phyloP scores from a whole-genome alignment of 1,140 invertebrate genomes.

The Bactericera cockerelli region DNA sequence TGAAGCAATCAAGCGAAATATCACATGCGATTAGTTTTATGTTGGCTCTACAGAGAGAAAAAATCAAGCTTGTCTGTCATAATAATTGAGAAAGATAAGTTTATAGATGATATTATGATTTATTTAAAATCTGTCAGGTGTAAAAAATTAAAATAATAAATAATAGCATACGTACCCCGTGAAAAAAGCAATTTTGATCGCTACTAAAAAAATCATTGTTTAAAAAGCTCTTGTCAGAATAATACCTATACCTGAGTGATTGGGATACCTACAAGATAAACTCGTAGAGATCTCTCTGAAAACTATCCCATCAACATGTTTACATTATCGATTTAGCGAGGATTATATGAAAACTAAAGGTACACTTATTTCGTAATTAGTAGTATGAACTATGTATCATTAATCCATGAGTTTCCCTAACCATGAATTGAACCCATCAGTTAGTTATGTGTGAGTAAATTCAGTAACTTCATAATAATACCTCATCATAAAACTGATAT shows the following conservation, averaged over 20 bases:
- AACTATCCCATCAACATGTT: not conserved
- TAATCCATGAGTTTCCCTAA: too few relatives aligned
- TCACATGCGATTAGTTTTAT: conserved; percentile 4
- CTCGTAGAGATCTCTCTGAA: not conserved
- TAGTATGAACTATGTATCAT: too few relatives aligned
- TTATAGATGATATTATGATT: conserved; percentile 2
- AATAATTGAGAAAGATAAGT: conserved; percentile 9
- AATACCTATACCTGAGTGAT: conserved; percentile 1
- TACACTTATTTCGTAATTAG: too few relatives aligned
- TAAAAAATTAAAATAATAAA: conserved; percentile 7
- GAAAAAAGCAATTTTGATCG: conserved; percentile 7
- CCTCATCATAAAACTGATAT: too few relatives aligned
- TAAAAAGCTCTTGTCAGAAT: conserved; percentile 1
- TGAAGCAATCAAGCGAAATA: conserved; percentile 8
- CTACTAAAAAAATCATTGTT: conserved; percentile 5
- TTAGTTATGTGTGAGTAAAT: too few relatives aligned
- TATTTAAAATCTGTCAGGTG: conserved; percentile 8
- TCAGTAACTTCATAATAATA: too few relatives aligned
- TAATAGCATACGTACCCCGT: conserved; percentile 1
- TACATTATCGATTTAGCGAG: too few relatives aligned
- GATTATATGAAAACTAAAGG: too few relatives aligned
- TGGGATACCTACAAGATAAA: not conserved
- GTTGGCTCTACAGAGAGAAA: not conserved
- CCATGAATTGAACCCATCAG: too few relatives aligned
- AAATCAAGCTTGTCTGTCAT: not conserved